Percentiles rank a stretch among this genome's conserved stretches.
Conservation (phyloP, 2,797 vertebrate species). For the Gymnocypris eckloni region DNA sequence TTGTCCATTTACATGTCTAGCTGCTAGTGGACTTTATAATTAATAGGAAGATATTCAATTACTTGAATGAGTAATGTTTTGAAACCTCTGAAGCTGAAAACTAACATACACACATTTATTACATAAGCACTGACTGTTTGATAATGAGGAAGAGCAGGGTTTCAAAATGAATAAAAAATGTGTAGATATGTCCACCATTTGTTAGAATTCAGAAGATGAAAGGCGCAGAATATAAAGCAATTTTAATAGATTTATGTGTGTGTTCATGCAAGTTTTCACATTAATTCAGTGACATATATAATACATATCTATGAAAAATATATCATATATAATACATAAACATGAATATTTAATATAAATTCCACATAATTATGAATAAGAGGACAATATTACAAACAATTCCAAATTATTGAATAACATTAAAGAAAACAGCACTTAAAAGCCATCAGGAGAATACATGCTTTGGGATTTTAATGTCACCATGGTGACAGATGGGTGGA, state of each 20-base stretch:
- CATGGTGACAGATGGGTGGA: background rate
- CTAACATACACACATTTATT: slow-evolving; percentile 15
- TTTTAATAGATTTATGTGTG: background rate
- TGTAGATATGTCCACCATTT: slow-evolving; percentile 25
- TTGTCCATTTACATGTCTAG: background rate
- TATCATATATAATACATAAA: too few relatives aligned
- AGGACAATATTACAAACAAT: background rate
- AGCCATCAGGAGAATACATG: background rate
- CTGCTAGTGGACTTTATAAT: background rate
- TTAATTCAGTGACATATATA: background rate
- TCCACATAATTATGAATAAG: background rate
- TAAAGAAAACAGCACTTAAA: slow-evolving; percentile 7
- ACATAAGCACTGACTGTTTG: slow-evolving; percentile 49
- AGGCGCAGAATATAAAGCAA: background rate
- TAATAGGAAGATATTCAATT: background rate
- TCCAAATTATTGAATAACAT: background rate
- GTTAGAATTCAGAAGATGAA: background rate
- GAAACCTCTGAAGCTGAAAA: background rate
- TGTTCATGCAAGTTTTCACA: background rate
- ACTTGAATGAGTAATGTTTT: background rate
- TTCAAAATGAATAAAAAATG: slow-evolving; percentile 52
- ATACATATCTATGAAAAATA: background rate
- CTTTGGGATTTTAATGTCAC: background rate
- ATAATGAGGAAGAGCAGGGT: slow-evolving; percentile 61
- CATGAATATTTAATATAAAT: background rate